phyloP scores from a whole-genome alignment of 2,888 invertebrate genomes.

The Brenthis hecate region DNA sequence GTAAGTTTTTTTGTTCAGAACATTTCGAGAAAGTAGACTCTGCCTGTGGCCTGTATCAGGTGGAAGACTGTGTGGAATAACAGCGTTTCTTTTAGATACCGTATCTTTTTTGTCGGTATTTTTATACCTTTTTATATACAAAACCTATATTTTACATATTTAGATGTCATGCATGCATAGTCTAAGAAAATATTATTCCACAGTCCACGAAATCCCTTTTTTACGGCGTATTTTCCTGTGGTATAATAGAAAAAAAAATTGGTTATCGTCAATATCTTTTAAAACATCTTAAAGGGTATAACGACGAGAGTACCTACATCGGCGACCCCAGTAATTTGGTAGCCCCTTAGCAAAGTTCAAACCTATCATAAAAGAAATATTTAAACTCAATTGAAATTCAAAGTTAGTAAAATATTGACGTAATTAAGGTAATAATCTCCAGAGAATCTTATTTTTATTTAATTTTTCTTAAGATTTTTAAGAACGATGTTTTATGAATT shows the following conservation, averaged over 20 bases:
- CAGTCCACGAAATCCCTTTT: too few relatives aligned
- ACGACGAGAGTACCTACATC: background rate
- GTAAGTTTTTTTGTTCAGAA: too few relatives aligned
- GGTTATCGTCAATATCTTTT: conserved; percentile 23
- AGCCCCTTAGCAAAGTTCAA: conserved; percentile 26
- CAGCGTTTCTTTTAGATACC: too few relatives aligned
- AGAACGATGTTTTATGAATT: too few relatives aligned
- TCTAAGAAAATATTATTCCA: too few relatives aligned
- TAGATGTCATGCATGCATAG: too few relatives aligned
- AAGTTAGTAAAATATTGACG: background rate
- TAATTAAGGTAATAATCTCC: background rate
- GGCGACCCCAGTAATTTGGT: conserved; percentile 15
- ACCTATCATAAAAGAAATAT: conserved; percentile 8
- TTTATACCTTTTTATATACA: too few relatives aligned
- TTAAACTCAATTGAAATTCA: conserved; percentile 1
- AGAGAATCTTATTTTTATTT: background rate
- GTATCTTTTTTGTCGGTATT: too few relatives aligned
- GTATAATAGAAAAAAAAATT: conserved; percentile 9
- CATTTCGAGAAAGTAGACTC: background rate
- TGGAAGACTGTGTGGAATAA: too few relatives aligned
- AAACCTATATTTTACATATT: too few relatives aligned
- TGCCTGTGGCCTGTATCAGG: too few relatives aligned
- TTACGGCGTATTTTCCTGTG: background rate
- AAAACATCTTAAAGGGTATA: conserved; percentile 2
- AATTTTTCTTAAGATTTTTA: too few relatives aligned